Conservation (phyloP, 2,888 invertebrate genomes). For the Euplexia lucipara region DNA sequence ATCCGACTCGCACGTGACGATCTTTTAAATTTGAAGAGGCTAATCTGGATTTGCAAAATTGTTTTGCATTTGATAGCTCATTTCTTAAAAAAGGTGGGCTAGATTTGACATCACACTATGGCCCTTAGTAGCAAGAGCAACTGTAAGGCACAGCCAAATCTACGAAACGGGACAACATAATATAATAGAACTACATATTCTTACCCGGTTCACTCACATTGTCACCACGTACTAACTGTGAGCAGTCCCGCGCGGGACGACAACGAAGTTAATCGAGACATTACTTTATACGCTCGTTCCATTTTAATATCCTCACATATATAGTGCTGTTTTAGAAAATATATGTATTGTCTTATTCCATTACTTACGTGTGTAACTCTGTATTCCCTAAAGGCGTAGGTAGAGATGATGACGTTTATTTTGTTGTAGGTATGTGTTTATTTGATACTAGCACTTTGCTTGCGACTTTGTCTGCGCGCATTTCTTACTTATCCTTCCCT, state of each 20-base stretch:
- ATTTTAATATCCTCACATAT: slow-evolving; percentile 36
- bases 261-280: slow-evolving; percentile 31
- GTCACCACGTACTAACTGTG: slow-evolving; percentile 17
- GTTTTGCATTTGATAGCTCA: too few species aligned
- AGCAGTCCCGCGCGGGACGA: slow-evolving; percentile 6
- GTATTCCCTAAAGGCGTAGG: background rate
- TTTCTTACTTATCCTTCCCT: too few species aligned
- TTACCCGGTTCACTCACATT: background rate
- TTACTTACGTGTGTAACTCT: background rate
- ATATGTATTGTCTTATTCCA: slow-evolving; percentile 14
- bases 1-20: too few species aligned
- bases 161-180: background rate
- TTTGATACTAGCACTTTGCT: too few species aligned
- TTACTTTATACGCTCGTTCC: slow-evolving; percentile 19
- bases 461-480: too few species aligned
- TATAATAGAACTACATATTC: background rate
- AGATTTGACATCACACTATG: too few species aligned
- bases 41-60: too few species aligned
- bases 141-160: background rate
- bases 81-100: too few species aligned
- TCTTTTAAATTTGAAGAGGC: too few species aligned
- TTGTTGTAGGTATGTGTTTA: too few species aligned
- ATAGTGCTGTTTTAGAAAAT: slow-evolving; percentile 34
- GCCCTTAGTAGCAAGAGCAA: background rate
- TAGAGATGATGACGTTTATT: background rate